These are phyloP conservation scores for Augochlorella aurata DNA, from an alignment of 2,888 invertebrate species.

Conservation along the genomic window DNA sequence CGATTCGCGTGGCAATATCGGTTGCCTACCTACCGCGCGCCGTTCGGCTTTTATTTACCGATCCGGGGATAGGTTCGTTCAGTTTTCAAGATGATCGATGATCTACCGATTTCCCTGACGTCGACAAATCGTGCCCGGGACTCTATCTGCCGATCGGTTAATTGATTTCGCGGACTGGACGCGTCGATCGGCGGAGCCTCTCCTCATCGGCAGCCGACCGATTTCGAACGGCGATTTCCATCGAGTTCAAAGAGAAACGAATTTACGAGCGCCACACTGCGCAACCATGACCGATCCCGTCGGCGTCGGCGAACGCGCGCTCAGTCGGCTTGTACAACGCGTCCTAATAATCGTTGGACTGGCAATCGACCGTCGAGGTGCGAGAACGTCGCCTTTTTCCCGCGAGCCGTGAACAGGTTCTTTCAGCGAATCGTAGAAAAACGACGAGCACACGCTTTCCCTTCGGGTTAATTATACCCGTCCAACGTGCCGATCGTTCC, in stretches of 20 bases:
- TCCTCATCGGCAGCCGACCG: slow-evolving; percentile 46
- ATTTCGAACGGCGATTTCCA: slow-evolving; percentile 42
- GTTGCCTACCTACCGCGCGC: slow-evolving; percentile 32
- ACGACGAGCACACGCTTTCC: slow-evolving; percentile 10
- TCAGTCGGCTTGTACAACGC: no score
- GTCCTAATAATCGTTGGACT: slow-evolving; percentile 67
- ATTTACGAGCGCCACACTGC: background rate
- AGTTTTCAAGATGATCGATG: slow-evolving; percentile 60
- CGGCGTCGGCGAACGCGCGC: no score
- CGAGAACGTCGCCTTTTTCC: background rate
- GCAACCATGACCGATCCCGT: background rate
- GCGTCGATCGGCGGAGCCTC: slow-evolving; percentile 42
- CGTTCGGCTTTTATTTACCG: slow-evolving; percentile 42
- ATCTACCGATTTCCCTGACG: slow-evolving; percentile 54
- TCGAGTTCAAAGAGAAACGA: background rate
- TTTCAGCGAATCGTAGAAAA: slow-evolving; percentile 38
- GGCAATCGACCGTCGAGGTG: slow-evolving; percentile 55
- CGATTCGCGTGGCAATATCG: background rate
- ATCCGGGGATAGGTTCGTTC: slow-evolving; percentile 24
- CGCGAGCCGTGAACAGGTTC: background rate
- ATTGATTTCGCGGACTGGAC: slow-evolving; percentile 52
- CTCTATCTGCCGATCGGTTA: slow-evolving; percentile 57
- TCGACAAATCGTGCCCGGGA: slow-evolving; percentile 54
- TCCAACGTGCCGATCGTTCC: background rate
- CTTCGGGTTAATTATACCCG: background rate